Evolutionary conservation across 1,140 invertebrate species (phyloP).

Genomic region (Drosophila sproati): DNA sequence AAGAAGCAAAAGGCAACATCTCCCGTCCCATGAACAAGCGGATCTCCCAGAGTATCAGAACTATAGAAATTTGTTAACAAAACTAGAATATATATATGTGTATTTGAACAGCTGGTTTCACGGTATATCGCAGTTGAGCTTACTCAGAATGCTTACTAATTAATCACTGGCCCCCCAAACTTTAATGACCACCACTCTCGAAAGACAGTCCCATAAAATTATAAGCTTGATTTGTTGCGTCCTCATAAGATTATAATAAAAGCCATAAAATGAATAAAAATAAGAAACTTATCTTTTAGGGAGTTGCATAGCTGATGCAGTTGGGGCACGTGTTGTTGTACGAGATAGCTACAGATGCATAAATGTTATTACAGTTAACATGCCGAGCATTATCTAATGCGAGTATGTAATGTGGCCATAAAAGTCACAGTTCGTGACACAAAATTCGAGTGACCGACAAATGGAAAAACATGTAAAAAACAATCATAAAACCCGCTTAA

Average conservation of each 20-base stretch:
- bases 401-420: constrained; percentile 55
- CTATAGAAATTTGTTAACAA: too few relatives aligned
- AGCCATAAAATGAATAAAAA: constrained; percentile 38
- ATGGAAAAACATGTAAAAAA: constrained; percentile 4
- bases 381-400: constrained; percentile 63
- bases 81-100: too few relatives aligned
- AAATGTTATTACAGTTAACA: constrained; percentile 33
- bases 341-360: constrained; percentile 10
- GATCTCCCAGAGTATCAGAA: too few relatives aligned
- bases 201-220: constrained; percentile 7
- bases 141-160: too few relatives aligned
- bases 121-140: not conserved
- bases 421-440: constrained; percentile 74
- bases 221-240: constrained; percentile 16
- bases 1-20: too few relatives aligned
- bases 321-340: constrained; percentile 41
- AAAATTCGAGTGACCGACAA: constrained; percentile 36
- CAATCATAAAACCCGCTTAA: constrained; percentile 37
- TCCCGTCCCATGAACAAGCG: too few relatives aligned
- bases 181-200: constrained; percentile 5
- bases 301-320: constrained; percentile 13
- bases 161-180: not conserved
- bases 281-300: too few relatives aligned
- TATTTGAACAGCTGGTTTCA: too few relatives aligned
- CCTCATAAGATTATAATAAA: constrained; percentile 36